phyloP scores from a whole-genome alignment of 2,797 vertebrate genomes.

The Spatula versicolor region DNA sequence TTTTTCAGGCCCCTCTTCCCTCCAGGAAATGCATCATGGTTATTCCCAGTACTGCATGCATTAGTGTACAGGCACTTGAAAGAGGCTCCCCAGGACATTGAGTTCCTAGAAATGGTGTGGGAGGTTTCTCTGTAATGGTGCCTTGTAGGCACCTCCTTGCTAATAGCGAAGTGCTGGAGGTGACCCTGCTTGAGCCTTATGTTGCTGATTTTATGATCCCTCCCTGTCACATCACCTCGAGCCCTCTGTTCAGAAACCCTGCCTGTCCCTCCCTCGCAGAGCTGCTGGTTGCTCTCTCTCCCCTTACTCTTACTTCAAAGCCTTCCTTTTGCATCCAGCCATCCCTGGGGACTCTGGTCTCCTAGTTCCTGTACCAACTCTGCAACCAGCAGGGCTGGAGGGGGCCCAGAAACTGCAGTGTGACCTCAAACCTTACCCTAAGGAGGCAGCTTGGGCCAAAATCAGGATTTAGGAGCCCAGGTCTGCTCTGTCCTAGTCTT shows the following conservation, averaged over 20 bases:
- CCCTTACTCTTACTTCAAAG: not conserved
- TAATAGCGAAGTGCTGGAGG: not conserved
- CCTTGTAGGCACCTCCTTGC: not conserved
- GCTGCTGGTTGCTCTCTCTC: not conserved
- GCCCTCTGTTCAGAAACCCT: not conserved
- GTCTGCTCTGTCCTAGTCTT: not conserved
- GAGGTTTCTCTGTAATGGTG: not conserved
- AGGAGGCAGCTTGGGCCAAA: not conserved
- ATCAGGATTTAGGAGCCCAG: fast-evolving
- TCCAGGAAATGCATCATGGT: no score
- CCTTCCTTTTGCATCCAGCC: not conserved
- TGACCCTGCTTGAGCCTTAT: not conserved
- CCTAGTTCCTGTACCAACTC: not conserved
- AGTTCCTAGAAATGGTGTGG: not conserved
- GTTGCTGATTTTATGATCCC: not conserved
- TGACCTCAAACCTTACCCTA: not conserved
- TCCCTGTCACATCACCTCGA: not conserved
- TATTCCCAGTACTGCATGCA: not conserved
- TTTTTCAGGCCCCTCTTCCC: no score
- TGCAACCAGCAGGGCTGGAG: not conserved
- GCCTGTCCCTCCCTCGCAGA: not conserved
- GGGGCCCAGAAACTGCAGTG: not conserved
- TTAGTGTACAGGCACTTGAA: not conserved
- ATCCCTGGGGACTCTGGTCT: not conserved
- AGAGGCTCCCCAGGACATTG: not conserved